These are phyloP conservation scores for Sinosuthora webbiana DNA, from an alignment of 2,113 vertebrate species.

Conservation along the genomic window DNA sequence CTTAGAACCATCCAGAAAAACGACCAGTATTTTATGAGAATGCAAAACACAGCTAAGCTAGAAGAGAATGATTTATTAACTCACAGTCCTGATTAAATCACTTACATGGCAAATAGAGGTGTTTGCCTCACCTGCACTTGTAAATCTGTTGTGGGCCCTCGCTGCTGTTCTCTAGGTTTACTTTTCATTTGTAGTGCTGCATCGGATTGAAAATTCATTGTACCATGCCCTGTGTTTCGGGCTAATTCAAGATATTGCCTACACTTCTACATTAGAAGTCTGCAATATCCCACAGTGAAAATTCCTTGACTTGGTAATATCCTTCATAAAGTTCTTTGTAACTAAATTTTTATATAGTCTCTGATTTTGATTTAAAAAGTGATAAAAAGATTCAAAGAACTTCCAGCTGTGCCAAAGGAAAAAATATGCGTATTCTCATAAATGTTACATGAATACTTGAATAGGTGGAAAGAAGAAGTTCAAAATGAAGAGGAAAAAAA, in stretches of 20 bases:
- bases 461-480: not conserved
- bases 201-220: not conserved
- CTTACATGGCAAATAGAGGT: not conserved
- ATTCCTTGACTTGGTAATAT: not conserved
- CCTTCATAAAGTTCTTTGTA: not conserved
- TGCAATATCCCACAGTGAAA: not conserved
- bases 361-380: not conserved
- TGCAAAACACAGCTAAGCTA: not conserved
- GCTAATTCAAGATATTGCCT: not conserved
- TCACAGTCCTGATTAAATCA: not conserved
- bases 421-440: not conserved
- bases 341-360: not conserved
- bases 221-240: fast-evolving
- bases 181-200: not conserved
- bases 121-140: not conserved
- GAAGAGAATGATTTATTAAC: not conserved
- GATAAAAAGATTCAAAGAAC: not conserved
- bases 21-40: not conserved
- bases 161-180: not conserved
- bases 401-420: not conserved
- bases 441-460: not conserved
- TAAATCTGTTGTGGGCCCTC: not conserved
- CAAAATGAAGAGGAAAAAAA: not conserved
- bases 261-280: not conserved
- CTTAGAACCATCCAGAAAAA: not conserved